Conservation (phyloP, 2,888 invertebrate species). For the Stramonita haemastoma region DNA sequence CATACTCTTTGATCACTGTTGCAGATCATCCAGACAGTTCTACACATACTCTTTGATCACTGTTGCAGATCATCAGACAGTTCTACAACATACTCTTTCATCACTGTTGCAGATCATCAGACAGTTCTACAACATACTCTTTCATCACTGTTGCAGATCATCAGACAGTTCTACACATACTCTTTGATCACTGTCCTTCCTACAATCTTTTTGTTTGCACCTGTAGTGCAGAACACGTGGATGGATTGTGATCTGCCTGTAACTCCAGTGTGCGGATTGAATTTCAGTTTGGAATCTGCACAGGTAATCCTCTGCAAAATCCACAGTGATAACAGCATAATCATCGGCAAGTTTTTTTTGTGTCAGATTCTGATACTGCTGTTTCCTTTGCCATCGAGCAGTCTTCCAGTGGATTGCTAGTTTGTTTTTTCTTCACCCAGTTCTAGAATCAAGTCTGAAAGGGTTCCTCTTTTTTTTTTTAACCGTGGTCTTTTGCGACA, state of each 20-base stretch:
- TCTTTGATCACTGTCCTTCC: conserved; percentile 1
- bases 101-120: no score
- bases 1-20: no score
- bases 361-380: conserved; percentile 22
- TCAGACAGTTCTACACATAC: conserved; percentile 34
- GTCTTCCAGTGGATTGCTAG: conserved; percentile 25
- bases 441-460: neutral
- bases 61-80: no score
- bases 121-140: no score
- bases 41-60: no score
- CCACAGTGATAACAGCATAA: conserved; percentile 41
- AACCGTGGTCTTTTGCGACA: no score
- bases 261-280: conserved; percentile 45
- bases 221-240: conserved; percentile 43
- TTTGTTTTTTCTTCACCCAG: neutral
- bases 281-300: conserved; percentile 47
- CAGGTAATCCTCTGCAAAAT: conserved; percentile 49
- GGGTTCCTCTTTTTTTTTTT: no score
- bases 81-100: no score
- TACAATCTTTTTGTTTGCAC: conserved; percentile 11
- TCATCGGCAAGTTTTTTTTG: conserved; percentile 26
- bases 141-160: no score
- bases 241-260: conserved; percentile 44
- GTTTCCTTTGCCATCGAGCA: conserved; percentile 36
- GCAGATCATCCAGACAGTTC: no score